Evolutionary conservation across 2,888 invertebrate genomes (phyloP), one percentile per base, ranked within the genome.

Genomic region (Priocnemis perturbator): DNA sequence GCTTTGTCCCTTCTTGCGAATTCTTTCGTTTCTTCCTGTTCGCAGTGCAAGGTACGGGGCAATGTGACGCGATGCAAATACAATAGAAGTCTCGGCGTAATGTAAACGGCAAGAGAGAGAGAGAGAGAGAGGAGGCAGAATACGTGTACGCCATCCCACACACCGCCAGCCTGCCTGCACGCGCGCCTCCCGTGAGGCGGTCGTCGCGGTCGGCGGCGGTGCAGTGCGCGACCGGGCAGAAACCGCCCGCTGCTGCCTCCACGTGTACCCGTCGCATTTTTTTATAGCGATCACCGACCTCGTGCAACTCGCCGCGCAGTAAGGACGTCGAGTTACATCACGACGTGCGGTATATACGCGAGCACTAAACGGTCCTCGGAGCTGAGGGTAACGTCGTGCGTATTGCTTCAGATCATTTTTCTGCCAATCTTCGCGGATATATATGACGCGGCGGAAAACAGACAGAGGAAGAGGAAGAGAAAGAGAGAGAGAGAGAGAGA

Each of bases 251-350:
- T 70, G 86, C 87, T 78, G 83, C 88, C 87, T 87, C 88, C 88
- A 87, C 88, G 87, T 89, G 89, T 87, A 86, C 83, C 82, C 79
- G 81, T 83, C 84, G 86, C 85, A 88, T 88, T 88, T 87, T 90
- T 89, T 90, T 90, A 89, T 89, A 90, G 90, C 90, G 91, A 91
- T 90, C 91, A 90, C 91, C 91, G 92, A 92, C 92, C 92, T 92
- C 91, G 91, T 88, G 89, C 91, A 92, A 92, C 91, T 89, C 90
- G 88, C 84, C 90, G 89, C 90, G 90, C 90, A 91, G 91, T 91
- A 91, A 91, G 91, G 86, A 86, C 88, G 87, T 86, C 85, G 84
- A 81, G 85, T 86, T 86, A 87, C 87, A 87, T 87, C 87, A 86
- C 79, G 73, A 61, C 57, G 71, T 57, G 52, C 71, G 21, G 50